Percentiles rank a stretch among this genome's conserved stretches.
Evolutionary conservation across 2,888 invertebrate genomes (phyloP).

Genomic region (Omphaloscelis lunosa): DNA sequence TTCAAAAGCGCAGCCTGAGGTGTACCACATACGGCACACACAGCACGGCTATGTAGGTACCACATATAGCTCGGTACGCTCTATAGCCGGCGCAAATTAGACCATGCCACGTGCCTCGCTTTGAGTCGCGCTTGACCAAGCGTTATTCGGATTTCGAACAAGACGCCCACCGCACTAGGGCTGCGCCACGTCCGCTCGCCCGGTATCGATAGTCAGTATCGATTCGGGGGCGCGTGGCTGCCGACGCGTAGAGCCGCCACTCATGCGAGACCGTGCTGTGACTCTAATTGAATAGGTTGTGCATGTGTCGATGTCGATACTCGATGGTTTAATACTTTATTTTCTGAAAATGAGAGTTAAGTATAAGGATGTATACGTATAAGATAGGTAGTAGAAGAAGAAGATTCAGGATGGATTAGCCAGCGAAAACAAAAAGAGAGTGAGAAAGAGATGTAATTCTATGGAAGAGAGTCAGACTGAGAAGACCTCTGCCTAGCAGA

Average conservation of each 20-base stretch:
- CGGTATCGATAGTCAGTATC: conserved; percentile 85
- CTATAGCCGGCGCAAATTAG: conserved; percentile 83
- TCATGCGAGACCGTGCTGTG: conserved; percentile 87
- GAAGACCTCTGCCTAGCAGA: neutral
- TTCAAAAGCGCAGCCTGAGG: conserved; percentile 66
- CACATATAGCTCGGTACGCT: conserved; percentile 50
- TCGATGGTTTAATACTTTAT: conserved; percentile 39
- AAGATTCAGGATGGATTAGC: no score
- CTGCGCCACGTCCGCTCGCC: conserved; percentile 60
- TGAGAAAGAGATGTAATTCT: neutral
- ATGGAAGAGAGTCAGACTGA: neutral
- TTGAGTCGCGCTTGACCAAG: conserved; percentile 89
- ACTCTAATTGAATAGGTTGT: conserved; percentile 86
- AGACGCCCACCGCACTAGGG: conserved; percentile 82
- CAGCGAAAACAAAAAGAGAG: neutral
- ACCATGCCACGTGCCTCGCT: conserved; percentile 83
- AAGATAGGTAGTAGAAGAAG: neutral
- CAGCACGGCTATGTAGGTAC: conserved; percentile 21
- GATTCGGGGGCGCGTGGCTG: conserved; percentile 78
- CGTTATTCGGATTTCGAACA: conserved; percentile 88
- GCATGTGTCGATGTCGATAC: conserved; percentile 74
- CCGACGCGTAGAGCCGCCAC: conserved; percentile 86
- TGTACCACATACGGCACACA: conserved; percentile 62
- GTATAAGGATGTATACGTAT: neutral
- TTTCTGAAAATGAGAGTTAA: neutral